A percentile compares a stretch with the other conserved stretches of the same genome.
Conservation (phyloP, 2,888 invertebrate genomes). For the Mimumesa dahlbomi region DNA sequence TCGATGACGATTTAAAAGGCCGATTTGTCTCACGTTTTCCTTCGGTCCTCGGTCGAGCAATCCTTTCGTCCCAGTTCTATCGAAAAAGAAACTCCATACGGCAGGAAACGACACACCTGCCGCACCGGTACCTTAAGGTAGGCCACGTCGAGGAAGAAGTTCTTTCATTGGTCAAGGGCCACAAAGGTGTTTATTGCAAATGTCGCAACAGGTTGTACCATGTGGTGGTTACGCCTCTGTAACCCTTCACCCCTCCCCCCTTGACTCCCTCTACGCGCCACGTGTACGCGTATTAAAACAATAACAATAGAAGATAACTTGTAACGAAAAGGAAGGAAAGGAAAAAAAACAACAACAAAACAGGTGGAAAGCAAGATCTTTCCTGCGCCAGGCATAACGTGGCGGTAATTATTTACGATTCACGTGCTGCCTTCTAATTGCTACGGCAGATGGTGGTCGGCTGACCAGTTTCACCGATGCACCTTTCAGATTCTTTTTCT, state of each 20-base stretch:
- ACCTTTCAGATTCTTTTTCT: neutral
- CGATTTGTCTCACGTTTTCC: slow-evolving; percentile 14
- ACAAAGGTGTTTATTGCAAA: slow-evolving; percentile 46
- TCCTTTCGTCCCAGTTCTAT: slow-evolving; percentile 30
- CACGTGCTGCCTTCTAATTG: slow-evolving; percentile 63
- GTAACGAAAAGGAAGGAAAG: neutral
- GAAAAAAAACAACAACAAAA: neutral
- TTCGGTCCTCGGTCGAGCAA: neutral
- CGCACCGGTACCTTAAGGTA: slow-evolving; percentile 49
- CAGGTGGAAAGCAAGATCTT: slow-evolving; percentile 41
- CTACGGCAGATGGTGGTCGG: slow-evolving; percentile 63
- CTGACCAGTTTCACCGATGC: slow-evolving; percentile 27
- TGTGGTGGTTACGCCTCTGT: slow-evolving; percentile 23
- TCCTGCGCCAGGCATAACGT: slow-evolving; percentile 1
- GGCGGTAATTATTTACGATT: slow-evolving; percentile 35
- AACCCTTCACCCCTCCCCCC: slow-evolving; percentile 5
- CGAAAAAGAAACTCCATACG: slow-evolving; percentile 32
- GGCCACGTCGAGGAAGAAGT: slow-evolving; percentile 31
- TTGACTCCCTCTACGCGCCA: neutral
- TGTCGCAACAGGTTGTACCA: slow-evolving; percentile 45
- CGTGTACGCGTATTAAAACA: neutral
- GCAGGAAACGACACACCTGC: slow-evolving; percentile 30
- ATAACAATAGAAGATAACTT: too few relatives aligned
- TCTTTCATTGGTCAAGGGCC: slow-evolving; percentile 37
- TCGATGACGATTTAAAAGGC: too few relatives aligned